Evolutionary conservation across 2,113 vertebrate species (phyloP), one percentile per base, ranked within the genome.

Genomic region (Condylura cristata): DNA sequence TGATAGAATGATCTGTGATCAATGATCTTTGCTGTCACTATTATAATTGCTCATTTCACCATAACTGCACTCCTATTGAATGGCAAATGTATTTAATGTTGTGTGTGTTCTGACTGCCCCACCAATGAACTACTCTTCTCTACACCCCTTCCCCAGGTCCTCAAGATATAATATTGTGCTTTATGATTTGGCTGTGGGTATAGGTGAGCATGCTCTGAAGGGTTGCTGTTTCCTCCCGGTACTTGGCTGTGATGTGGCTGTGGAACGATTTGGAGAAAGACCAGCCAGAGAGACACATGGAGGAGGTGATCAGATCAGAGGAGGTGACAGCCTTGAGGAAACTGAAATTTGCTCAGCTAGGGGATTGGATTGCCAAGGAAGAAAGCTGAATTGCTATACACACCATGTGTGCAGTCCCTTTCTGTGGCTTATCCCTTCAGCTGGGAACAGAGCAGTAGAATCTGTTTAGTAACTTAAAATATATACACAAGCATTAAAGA

Each of bases 341-440:
- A 30, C 70, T 72, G 18, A 18, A 44, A 41, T 53, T 20, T 1
- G 9, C 44, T 74, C 5, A 46, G 1, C 41, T 2, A 7, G 17
- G n/a, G 34, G 12, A 32, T 44, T 0, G 0, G 53, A 56, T 56
- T 6, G 6, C 18, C 6, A 2, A 28, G 60, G 70, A 51, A 17
- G 7, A 18, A 14, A 20, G 20, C 41, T 28, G 48, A 22, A 44
- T 10, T 18, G 56, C 11, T 1, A 0, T 46, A 34, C 0, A 53
- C 56, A 17, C 18, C 0, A 0, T 6, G 1, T 4, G 0, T 22
- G 8, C 24, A 74, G 53, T 12, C 7, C 46, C 16, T 74, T 60
- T 24, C 10, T 37, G 5, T 6, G 32, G 1, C 22, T 84, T 48
- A 14, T 11, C 1, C 28, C 10, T 41, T 60, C 37, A 41, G 18